Conservation (phyloP, 2,797 vertebrate genomes). For the Cryptoprocta ferox region DNA sequence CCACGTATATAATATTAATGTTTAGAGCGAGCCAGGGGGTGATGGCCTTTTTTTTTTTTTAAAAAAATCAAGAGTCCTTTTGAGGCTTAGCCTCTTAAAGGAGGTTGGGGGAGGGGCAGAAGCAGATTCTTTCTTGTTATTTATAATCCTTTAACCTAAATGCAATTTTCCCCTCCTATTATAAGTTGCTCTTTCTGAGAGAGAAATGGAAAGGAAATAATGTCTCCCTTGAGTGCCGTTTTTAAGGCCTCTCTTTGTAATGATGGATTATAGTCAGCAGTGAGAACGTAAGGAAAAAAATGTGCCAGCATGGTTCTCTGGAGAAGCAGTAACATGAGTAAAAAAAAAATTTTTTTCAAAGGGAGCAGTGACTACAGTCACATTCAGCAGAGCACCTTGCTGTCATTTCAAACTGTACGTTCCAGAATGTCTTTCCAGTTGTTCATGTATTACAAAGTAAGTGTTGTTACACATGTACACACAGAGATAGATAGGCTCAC, state of each 20-base stretch:
- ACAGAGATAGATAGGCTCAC: not conserved
- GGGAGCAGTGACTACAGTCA: not conserved
- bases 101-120: not conserved
- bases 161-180: not conserved
- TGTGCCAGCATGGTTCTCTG: slow-evolving; percentile 14
- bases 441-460: not conserved
- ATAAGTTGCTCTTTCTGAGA: slow-evolving; percentile 65
- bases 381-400: not conserved
- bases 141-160: slow-evolving; percentile 68
- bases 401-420: not conserved
- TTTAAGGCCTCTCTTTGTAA: slow-evolving; percentile 65
- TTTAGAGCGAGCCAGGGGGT: slow-evolving; percentile 41
- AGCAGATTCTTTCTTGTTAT: slow-evolving; percentile 57
- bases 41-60: slow-evolving; percentile 69
- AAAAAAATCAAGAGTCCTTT: slow-evolving; percentile 64
- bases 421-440: not conserved
- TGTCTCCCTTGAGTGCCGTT: slow-evolving; percentile 40
- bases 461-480: not conserved
- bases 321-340: not conserved
- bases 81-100: slow-evolving; percentile 51
- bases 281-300: slow-evolving; percentile 35
- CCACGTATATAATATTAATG: slow-evolving; percentile 56
- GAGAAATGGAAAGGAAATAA: slow-evolving; percentile 68
- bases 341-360: slow-evolving; percentile 35
- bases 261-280: slow-evolving; percentile 70